phyloP scores from a whole-genome alignment of 1,140 invertebrate genomes.

The Anadara kagoshimensis region DNA sequence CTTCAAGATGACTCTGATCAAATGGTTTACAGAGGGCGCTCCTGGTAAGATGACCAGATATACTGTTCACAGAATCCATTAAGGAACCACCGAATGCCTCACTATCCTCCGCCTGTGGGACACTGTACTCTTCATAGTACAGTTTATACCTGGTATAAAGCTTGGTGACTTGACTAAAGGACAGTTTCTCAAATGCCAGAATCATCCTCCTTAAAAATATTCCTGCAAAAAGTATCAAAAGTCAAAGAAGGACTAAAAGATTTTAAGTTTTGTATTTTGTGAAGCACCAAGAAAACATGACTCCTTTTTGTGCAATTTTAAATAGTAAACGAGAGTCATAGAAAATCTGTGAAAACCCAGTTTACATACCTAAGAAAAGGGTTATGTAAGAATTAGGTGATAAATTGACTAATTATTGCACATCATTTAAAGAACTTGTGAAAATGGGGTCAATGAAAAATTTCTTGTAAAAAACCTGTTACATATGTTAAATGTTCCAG shows the following conservation, averaged over 20 bases:
- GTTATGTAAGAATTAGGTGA: too few species aligned
- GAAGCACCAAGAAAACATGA: not conserved
- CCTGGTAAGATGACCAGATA: conserved; percentile 40
- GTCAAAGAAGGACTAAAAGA: not conserved
- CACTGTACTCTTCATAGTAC: conserved; percentile 54
- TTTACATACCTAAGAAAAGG: not conserved
- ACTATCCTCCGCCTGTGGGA: conserved; percentile 40
- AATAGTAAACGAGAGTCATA: not conserved
- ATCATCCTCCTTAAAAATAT: conserved; percentile 87
- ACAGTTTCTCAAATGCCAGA: conserved; percentile 86
- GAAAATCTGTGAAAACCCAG: not conserved
- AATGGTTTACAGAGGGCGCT: conserved; percentile 47
- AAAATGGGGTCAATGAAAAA: too few species aligned
- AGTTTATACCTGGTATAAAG: conserved; percentile 55
- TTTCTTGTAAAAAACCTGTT: too few species aligned
- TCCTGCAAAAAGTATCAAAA: conserved; percentile 74
- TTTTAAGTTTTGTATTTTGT: not conserved
- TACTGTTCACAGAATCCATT: conserved; percentile 52
- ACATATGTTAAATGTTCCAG: too few species aligned
- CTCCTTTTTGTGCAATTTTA: not conserved
- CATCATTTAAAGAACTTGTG: too few species aligned
- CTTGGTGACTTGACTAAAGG: conserved; percentile 83
- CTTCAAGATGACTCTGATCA: conserved; percentile 45
- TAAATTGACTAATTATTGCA: too few species aligned
- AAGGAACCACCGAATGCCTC: conserved; percentile 50